Base-by-base conservation (phyloP, 2,797 vertebrate genomes). In the Cygnus olor region DNA sequence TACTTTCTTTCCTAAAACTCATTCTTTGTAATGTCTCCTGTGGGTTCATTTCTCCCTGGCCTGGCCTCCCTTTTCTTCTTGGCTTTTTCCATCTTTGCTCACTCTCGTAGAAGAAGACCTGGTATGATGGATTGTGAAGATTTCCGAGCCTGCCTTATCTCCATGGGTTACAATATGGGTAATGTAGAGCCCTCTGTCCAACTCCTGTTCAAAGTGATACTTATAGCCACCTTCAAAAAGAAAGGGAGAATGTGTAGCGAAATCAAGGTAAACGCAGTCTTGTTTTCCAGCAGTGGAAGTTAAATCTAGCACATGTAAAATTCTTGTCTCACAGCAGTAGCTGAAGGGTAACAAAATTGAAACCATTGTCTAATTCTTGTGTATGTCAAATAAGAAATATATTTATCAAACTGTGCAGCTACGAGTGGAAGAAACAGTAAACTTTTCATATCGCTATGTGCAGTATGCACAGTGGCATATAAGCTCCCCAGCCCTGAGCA, bases 121-220 rank as follows among this genome's bases (percentile, higher is more conserved):
- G 99, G 99, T 98, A 98, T 99, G 98, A 99, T 99, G 99, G 99
- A 99, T 97, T 98, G 98, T 95, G 99, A 99, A 98, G 99, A 99
- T 99, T 99, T 99, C 99, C 99, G 98, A 98, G 99, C 99, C 98
- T 99, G 98, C 99, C 99, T 99, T 98, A 99, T 99, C 99, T 99
- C 99, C 99, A 98, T 99, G 98, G 99, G 99, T 98, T 99, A 99
- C 98, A 99, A 99, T 98, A 99, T 99, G 99, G 99, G 99, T 99
- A 99, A 99, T 97, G 98, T 98, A 98, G 95, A 97, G 92, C 95
- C 93, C 92, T 89, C 94, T 97, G 80, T 89, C 91, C n/a, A n/a
- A 78, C 93, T 95, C 87, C 85, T 96, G 89, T 89, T 96, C 92
- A 93, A 91, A 92, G 76, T 95, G 91, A 89, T 95, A 91, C 89